A percentile compares a stretch with the other conserved stretches of the same genome.
These are phyloP conservation scores for Parthenolecanium corni DNA, from an alignment of 2,888 invertebrate species.

Conservation along the genomic window DNA sequence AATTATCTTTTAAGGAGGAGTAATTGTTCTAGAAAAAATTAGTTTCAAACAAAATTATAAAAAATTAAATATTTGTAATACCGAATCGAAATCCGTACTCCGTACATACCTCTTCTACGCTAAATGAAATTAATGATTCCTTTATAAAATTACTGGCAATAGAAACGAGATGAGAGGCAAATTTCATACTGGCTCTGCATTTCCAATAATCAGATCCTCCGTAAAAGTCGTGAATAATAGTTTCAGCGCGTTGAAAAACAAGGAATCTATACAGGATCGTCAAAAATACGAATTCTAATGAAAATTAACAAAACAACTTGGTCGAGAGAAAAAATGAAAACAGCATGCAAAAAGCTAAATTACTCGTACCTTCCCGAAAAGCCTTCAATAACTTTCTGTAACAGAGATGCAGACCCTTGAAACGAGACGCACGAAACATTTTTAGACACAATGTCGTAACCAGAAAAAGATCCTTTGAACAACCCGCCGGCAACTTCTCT, in stretches of 20 bases:
- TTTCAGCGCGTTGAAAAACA: conserved; percentile 70
- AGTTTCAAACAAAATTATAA: neutral
- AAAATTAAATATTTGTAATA: neutral
- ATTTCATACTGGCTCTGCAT: conserved; percentile 82
- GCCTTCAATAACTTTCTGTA: conserved; percentile 50
- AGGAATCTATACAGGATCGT: conserved; percentile 49
- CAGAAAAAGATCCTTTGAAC: conserved; percentile 52
- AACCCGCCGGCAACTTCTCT: conserved; percentile 31
- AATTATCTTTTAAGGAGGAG: conserved; percentile 33
- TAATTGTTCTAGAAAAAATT: neutral
- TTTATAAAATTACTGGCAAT: conserved; percentile 48
- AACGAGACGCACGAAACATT: conserved; percentile 65
- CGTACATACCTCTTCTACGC: too few relatives aligned
- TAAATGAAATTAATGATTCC: too few relatives aligned
- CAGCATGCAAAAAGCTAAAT: too few relatives aligned
- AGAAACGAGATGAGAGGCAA: conserved; percentile 53
- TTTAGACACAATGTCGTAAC: conserved; percentile 56
- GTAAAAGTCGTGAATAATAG: conserved; percentile 75
- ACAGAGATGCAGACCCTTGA: conserved; percentile 60
- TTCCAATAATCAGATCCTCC: conserved; percentile 74
- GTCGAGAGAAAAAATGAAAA: neutral
- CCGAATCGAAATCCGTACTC: too few relatives aligned
- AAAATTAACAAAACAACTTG: conserved; percentile 31
- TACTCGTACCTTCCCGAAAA: conserved; percentile 40
- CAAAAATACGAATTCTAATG: too few relatives aligned